Base-by-base conservation (phyloP, 92 coral and sea anemone genomes). In the Zoanthus sansibaricus region DNA sequence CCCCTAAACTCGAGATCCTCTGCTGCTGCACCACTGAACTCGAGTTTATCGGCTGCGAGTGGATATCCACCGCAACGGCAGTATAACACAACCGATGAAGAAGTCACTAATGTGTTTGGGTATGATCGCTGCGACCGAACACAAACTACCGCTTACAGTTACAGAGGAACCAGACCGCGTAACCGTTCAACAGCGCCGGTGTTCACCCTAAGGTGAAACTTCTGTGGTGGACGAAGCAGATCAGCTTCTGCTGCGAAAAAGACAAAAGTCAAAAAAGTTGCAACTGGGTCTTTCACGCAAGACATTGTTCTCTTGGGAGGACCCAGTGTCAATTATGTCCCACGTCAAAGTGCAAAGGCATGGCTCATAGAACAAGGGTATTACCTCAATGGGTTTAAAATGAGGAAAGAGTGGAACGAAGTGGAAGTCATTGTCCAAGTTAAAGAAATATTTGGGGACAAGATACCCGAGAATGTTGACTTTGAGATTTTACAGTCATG, bases 351-450 rank as follows among this genome's bases (percentile, higher is more conserved):
- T 68, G 18, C 44, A 68, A 68, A 68, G 25, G 72, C 72, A 46
- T 68, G 72, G 72, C 44, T 68, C 42, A 18, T 68, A 68, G 72
- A 68, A 7, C 72, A 68, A 2, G 72, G 72, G 72, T 68, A 68
- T 9, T 30, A 68, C 42, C 72, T 68, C 72, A 68, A 3, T 18
- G 72, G 72, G 9, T 68, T 68, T 30, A 68, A 68, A 68, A 18
- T 68, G 72, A 18, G 44, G 72, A 68, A 68, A 68, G 72, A 68
- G 72, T 68, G 72, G 72, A 9, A 68, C 42, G 72, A 68, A 68
- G 72, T 68, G 42, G 72, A 68, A 18, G 72, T 68, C 25, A 1
- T 68, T 68, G 11, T 68, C 33, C 33, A 68, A 18, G 25, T 68
- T 30, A 68, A 68, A 25, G 72, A 68, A 9, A 4, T 30, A 18